Evolutionary conservation across 1,140 invertebrate genomes (phyloP), one percentile per base, ranked within the genome.

Genomic region (Heliconius eleuchia): DNA sequence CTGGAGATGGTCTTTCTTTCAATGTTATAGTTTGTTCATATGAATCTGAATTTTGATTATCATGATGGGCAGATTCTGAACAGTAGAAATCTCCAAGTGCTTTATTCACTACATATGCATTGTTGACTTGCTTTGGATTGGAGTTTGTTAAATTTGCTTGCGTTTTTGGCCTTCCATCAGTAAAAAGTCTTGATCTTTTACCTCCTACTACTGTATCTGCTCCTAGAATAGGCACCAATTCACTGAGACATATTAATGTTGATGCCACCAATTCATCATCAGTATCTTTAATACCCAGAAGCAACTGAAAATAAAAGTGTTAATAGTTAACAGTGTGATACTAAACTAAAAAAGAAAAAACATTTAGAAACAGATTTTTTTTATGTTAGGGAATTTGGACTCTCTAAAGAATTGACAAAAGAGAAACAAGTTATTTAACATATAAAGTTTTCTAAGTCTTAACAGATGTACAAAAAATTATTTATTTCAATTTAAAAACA

Each of bases 191-290:
- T 0, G 96, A 96, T 76, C 98, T 95, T 84, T 97, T 97, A 1
- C 97, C 97, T 18, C 98, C 97, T 71, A 98, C 97, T 0, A 98
- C 97, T 27, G 96, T 95, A 1, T 96, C 95, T 23, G 97, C 96
- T 55, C 98, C 98, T 30, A 99, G 92, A 78, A 98, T 96, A 3
- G 97, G 97, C 34, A 99, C 97, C 57, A 99, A 88, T 88, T 98
- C 97, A 57, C 98, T 97, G 46, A 98, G 91, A 76, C 97, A 97
- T 71, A 96, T 95, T 57, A 99, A 89, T 8, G 98, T 98, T 76
- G 96, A 96, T 37, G 97, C 96, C 1, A 98, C 98, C 71, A 99
- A 91, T 52, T 95, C 94, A 88, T 98, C 97, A 89, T 98, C 97
- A 1, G 96, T 97, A 83, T 98, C 97, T 90, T 97, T 97, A 81